Conservation (phyloP, 2,113 vertebrate genomes). For the Cettia cetti region DNA sequence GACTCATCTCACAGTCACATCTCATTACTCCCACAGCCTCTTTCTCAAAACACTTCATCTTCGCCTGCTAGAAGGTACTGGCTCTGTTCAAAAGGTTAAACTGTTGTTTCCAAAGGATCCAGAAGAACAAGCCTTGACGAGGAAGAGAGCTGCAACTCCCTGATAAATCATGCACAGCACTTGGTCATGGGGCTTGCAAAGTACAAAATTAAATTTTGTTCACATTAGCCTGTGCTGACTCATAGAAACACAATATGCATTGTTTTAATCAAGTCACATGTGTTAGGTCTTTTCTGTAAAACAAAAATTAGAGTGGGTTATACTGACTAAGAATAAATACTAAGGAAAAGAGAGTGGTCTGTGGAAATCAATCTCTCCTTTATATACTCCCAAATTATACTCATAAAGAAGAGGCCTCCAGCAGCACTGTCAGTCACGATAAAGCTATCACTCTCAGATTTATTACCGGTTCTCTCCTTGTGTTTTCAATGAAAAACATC, state of each 20-base stretch:
- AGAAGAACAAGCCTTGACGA: slow-evolving; percentile 52
- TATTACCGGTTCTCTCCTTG: slow-evolving; percentile 64
- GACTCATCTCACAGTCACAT: slow-evolving; percentile 54
- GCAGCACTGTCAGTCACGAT: slow-evolving; percentile 70
- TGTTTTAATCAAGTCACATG: slow-evolving; percentile 16
- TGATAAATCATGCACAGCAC: slow-evolving; percentile 37
- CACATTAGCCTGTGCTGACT: neutral
- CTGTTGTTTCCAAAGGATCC: slow-evolving; percentile 54
- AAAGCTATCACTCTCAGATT: slow-evolving; percentile 71
- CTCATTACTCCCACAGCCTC: slow-evolving; percentile 40
- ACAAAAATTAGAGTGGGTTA: neutral
- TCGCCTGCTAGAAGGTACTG: neutral
- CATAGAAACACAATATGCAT: slow-evolving; percentile 3
- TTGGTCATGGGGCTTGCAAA: neutral
- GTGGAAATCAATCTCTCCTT: slow-evolving; percentile 66
- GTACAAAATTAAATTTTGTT: neutral
- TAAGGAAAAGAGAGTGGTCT: slow-evolving; percentile 29
- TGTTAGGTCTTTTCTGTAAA: neutral
- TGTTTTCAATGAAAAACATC: slow-evolving; percentile 68
- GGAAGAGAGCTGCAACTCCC: neutral
- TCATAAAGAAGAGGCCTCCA: slow-evolving; percentile 70
- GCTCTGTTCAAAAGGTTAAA: slow-evolving; percentile 57
- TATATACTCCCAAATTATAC: slow-evolving; percentile 70
- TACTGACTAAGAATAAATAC: slow-evolving; percentile 29
- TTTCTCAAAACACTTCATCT: slow-evolving; percentile 31